Evolutionary conservation across 1,140 invertebrate species (phyloP).

Genomic region (Bombus vancouverensis): DNA sequence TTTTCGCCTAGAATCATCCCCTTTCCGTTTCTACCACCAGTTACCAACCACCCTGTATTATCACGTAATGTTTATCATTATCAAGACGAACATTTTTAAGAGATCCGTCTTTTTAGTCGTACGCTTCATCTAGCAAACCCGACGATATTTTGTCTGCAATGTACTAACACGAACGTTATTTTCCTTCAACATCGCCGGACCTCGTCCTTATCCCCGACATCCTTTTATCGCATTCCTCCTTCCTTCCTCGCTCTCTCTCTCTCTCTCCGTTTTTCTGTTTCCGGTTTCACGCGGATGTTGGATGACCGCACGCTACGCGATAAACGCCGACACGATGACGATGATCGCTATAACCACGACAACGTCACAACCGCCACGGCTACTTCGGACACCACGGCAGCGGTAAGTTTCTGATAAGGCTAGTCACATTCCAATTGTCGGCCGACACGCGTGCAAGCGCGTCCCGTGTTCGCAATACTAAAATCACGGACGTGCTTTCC

Average conservation of each 20-base stretch:
- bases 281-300: slow-evolving; percentile 71
- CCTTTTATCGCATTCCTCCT: slow-evolving; percentile 43
- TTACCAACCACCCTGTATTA: no score
- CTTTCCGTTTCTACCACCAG: no score
- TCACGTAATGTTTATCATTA: no score
- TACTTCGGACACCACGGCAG: slow-evolving; percentile 66
- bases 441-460: slow-evolving; percentile 42
- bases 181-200: background rate
- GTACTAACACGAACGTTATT: background rate
- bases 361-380: slow-evolving; percentile 51
- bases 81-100: no score
- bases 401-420: slow-evolving; percentile 72
- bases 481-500: slow-evolving; percentile 21
- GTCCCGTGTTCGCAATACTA: slow-evolving; percentile 54
- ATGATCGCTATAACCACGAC: slow-evolving; percentile 11
- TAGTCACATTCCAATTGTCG: slow-evolving; percentile 66
- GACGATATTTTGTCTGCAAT: background rate
- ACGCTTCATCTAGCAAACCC: background rate
- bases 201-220: background rate
- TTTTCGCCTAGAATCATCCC: no score
- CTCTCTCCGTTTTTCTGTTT: slow-evolving; percentile 58
- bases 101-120: background rate
- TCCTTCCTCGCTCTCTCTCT: background rate
- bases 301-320: slow-evolving; percentile 57
- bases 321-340: slow-evolving; percentile 41